A percentile compares a stretch with the other conserved stretches of the same genome.
These are phyloP conservation scores for Myripristis murdjan DNA, from an alignment of 2,797 vertebrate species.

Conservation along the genomic window DNA sequence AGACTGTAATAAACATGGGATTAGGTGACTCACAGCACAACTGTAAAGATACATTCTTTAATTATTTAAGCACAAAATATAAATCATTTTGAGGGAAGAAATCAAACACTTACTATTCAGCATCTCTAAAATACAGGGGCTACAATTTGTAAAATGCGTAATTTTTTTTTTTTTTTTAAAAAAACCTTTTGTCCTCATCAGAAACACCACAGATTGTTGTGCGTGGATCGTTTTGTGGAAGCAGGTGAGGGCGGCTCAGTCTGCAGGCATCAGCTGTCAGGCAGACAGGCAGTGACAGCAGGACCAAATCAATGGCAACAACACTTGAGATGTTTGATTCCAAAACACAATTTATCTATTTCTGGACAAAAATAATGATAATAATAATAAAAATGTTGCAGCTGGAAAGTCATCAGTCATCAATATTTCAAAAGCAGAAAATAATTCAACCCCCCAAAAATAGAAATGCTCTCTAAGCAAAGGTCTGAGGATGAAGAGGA, in stretches of 20 bases:
- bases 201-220: not conserved
- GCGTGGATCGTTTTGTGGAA: no score
- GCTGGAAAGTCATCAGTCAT: not conserved
- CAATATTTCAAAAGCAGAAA: not conserved
- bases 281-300: not conserved
- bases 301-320: not conserved
- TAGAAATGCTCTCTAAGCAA: not conserved
- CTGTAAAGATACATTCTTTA: no score
- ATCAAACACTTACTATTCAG: no score
- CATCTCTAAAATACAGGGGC: not conserved
- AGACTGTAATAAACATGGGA: no score
- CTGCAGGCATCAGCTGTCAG: not conserved
- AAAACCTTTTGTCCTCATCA: not conserved
- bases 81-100: no score
- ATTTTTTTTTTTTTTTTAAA: no score
- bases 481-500: not conserved
- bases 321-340: not conserved
- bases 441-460: not conserved
- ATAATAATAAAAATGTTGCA: no score
- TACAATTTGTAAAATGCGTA: no score
- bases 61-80: no score
- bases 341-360: not conserved
- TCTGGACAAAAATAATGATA: no score
- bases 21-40: no score
- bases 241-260: no score